Evolutionary conservation across 1,140 invertebrate genomes (phyloP), one percentile per base, ranked within the genome.

Genomic region (Scaptomyza hsui): DNA sequence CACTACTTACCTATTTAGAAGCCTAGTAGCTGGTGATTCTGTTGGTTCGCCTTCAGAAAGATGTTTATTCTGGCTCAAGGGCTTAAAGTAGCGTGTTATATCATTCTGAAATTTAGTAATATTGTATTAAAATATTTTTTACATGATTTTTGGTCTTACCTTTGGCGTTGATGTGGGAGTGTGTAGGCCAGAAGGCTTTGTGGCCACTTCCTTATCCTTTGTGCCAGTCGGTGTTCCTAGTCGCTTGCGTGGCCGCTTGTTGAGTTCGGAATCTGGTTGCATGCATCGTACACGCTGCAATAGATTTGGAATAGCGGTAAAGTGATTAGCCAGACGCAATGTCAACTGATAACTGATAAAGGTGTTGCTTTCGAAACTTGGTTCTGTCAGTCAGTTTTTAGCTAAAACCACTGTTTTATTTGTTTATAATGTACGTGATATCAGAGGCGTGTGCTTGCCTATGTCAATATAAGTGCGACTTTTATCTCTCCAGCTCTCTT

Each of bases 321-420:
- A n/a, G 18, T 56, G 45, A 67, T 55, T 75, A 41, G 21, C 26
- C 19, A 18, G 45, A 57, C 39, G 45, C 64, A 60, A 39, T 15
- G 52, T 67, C 44, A 55, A 55, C 56, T 61, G 56, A 69, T 56
- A 69, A 56, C 47, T 69, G 67, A 75, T 78, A 72, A 72, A 68
- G 48, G 53, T 63, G 32, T 55, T 83, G 53, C 48, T 53, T 55
- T 69, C 47, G 55, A 39, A 48, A 53, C 53, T 68, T n/a, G 45
- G n/a, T 56, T 70, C 64, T 86, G 81, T 81, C 81, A 81, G 69
- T 86, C 82, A 83, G 44, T 68, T 80, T 52, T 73, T 57, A 72
- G 75, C 77, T 85, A 75, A 82, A 81, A 86, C 72, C 77, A 86
- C 77, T 88, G 81, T 78, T 88, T 88, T 86, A 86, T 86, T 86